Percentiles rank a stretch among this genome's conserved stretches.
Conservation (phyloP, 2,797 vertebrate genomes). For the Austrolebias charrua region DNA sequence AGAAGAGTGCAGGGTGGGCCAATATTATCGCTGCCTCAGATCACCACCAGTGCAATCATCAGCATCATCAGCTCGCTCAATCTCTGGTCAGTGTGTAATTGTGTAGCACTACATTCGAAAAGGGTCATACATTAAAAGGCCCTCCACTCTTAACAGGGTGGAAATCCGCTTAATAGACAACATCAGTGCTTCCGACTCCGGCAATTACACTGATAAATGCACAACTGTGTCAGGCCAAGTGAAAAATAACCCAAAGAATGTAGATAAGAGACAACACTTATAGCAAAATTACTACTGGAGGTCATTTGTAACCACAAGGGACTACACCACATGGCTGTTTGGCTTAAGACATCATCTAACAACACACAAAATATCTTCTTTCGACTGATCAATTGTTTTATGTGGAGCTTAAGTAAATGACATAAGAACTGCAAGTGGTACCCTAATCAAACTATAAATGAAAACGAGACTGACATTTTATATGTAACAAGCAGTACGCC, state of each 20-base stretch:
- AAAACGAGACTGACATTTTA: no score
- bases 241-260: constrained; percentile 73
- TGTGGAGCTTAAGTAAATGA: neutral
- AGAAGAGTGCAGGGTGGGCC: constrained; percentile 56
- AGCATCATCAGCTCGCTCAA: constrained; percentile 65
- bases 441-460: no score
- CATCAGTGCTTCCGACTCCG: constrained; percentile 80
- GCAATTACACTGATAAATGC: constrained; percentile 86
- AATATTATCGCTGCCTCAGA: constrained; percentile 57
- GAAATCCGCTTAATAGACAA: constrained; percentile 83
- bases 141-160: constrained; percentile 78
- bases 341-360: constrained; percentile 54
- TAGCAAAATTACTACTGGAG: constrained; percentile 74
- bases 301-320: constrained; percentile 75
- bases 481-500: no score
- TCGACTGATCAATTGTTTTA: constrained; percentile 8
- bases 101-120: constrained; percentile 68
- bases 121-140: constrained; percentile 80
- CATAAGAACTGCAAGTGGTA: no score
- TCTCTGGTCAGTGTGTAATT: constrained; percentile 67
- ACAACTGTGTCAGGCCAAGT: constrained; percentile 74
- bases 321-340: constrained; percentile 51
- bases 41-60: constrained; percentile 56
- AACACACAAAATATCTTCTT: constrained; percentile 1
- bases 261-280: constrained; percentile 78